Evolutionary conservation across 2,113 vertebrate species (phyloP).

Genomic region (Esox niger): DNA sequence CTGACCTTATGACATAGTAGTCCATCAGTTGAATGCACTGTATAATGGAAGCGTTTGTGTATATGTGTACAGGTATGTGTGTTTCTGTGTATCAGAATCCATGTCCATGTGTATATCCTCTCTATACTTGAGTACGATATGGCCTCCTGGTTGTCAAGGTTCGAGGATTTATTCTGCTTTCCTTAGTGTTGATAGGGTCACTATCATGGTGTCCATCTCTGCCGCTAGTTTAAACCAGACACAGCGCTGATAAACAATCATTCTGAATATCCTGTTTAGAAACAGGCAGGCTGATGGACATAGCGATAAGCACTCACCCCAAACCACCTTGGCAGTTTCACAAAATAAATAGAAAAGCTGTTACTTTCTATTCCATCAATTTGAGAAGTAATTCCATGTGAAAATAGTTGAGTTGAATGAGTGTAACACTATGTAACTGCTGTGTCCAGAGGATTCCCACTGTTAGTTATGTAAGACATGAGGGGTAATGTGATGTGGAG

Average conservation of each 20-base stretch:
- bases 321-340: not conserved
- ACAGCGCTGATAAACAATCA: conserved; percentile 26
- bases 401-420: not conserved
- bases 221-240: not conserved
- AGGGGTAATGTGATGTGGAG: not conserved
- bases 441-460: conserved; percentile 28
- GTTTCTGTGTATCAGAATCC: not conserved
- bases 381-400: not conserved
- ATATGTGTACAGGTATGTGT: not conserved
- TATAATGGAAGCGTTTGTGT: not conserved
- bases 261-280: conserved; percentile 42
- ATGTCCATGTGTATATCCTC: not conserved
- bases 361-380: not conserved
- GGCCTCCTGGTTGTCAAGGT: not conserved
- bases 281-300: conserved; percentile 25
- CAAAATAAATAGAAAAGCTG: conserved; percentile 27
- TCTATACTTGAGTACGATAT: not conserved
- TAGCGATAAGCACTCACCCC: too few relatives aligned
- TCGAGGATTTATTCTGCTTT: conserved; percentile 16
- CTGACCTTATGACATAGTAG: too few relatives aligned
- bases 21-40: too few relatives aligned
- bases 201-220: too few relatives aligned
- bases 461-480: conserved; percentile 33
- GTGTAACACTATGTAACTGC: not conserved
- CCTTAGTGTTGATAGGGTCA: conserved; percentile 7